A percentile compares a stretch with the other conserved stretches of the same genome.
Conservation (phyloP, 2,797 vertebrate species). For the Liasis olivaceus region DNA sequence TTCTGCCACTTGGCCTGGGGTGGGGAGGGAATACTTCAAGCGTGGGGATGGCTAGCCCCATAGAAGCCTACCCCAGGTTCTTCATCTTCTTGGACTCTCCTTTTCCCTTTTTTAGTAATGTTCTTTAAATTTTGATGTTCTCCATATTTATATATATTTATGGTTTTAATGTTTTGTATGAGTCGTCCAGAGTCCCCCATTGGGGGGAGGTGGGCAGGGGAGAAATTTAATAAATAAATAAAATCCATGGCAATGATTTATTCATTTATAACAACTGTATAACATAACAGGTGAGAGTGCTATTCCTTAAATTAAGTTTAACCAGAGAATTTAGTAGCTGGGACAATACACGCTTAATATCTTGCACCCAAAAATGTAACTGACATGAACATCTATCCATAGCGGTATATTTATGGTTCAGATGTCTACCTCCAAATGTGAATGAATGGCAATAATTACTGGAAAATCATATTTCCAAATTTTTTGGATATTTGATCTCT, state of each 20-base stretch:
- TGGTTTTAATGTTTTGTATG: no score
- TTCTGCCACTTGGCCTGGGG: no score
- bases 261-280: slow-evolving; percentile 11
- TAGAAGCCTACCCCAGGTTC: no score
- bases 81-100: no score
- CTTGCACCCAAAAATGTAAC: neutral
- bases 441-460: neutral
- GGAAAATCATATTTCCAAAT: neutral
- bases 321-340: neutral
- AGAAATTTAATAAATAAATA: no score
- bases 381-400: neutral
- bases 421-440: neutral
- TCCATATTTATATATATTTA: no score
- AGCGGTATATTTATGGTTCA: neutral
- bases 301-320: neutral
- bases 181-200: no score
- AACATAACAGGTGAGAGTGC: neutral
- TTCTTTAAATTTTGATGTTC: no score
- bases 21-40: no score
- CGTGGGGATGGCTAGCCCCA: no score
- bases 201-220: no score
- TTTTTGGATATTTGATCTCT: neutral
- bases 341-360: neutral
- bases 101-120: no score
- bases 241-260: slow-evolving; percentile 35